Evolutionary conservation across 2,888 invertebrate species (phyloP).

Genomic region (Nipponacmea schrenckii): DNA sequence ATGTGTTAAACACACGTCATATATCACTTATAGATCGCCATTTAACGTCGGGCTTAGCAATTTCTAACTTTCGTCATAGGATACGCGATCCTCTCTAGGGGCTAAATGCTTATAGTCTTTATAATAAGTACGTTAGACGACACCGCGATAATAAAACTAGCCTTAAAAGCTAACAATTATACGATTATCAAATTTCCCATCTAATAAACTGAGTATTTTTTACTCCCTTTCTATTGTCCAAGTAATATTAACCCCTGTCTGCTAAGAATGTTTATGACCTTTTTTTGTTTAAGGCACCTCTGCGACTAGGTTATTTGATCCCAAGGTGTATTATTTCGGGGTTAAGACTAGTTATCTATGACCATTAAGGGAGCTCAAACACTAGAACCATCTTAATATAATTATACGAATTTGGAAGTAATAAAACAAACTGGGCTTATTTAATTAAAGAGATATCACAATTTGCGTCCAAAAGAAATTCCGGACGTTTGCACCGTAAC

Average conservation of each 20-base stretch:
- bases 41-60: neutral
- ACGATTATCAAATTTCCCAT: constrained; percentile 1
- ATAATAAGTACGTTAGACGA: neutral
- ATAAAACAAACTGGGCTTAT: too few relatives aligned
- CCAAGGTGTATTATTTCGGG: too few relatives aligned
- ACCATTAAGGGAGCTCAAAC: too few relatives aligned
- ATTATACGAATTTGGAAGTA: too few relatives aligned
- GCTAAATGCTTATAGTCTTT: neutral
- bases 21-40: neutral
- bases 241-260: neutral
- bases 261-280: neutral
- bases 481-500: too few relatives aligned
- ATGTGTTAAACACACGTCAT: constrained; percentile 3
- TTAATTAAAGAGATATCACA: too few relatives aligned
- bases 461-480: too few relatives aligned
- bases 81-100: too few relatives aligned
- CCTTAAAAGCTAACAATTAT: neutral
- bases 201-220: neutral
- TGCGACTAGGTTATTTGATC: neutral
- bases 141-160: constrained; percentile 1
- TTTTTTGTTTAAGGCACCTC: neutral
- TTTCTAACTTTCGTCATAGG: neutral
- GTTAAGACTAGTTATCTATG: too few relatives aligned
- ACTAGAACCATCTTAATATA: too few relatives aligned
- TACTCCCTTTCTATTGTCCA: neutral